A percentile compares a stretch with the other conserved stretches of the same genome.
Evolutionary conservation across 2,888 invertebrate genomes (phyloP).

Genomic region (Aphodius sticticus): DNA sequence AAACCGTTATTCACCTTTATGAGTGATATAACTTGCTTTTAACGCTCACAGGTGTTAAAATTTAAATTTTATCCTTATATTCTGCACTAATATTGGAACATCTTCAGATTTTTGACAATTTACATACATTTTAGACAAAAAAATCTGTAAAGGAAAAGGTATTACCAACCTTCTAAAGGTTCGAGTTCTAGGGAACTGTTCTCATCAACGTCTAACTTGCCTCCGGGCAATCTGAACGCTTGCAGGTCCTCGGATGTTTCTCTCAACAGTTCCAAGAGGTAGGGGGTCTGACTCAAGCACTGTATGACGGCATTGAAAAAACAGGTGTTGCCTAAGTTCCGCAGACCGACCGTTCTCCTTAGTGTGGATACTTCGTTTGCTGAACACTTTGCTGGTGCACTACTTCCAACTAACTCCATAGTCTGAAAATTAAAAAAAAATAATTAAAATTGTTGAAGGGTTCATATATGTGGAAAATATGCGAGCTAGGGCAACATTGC

Average conservation of each 20-base stretch:
- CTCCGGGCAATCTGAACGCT: constrained; percentile 76
- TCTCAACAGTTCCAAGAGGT: constrained; percentile 71
- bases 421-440: neutral
- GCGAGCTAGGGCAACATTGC: no score
- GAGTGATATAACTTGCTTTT: no score
- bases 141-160: neutral
- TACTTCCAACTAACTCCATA: neutral
- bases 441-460: no score
- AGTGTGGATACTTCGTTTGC: neutral
- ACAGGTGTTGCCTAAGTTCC: constrained; percentile 95
- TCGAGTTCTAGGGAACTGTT: constrained; percentile 52
- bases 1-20: no score
- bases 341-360: constrained; percentile 72
- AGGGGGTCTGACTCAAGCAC: constrained; percentile 88
- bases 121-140: no score
- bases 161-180: constrained; percentile 45
- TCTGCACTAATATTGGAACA: no score
- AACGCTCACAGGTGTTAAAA: no score
- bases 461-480: no score
- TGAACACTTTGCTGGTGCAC: neutral
- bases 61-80: no score
- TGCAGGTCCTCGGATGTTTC: constrained; percentile 75
- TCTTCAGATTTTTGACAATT: no score
- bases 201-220: constrained; percentile 65
- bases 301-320: constrained; percentile 98